Conservation (phyloP, 2,888 invertebrate genomes). For the Ganaspis brasiliensis region DNA sequence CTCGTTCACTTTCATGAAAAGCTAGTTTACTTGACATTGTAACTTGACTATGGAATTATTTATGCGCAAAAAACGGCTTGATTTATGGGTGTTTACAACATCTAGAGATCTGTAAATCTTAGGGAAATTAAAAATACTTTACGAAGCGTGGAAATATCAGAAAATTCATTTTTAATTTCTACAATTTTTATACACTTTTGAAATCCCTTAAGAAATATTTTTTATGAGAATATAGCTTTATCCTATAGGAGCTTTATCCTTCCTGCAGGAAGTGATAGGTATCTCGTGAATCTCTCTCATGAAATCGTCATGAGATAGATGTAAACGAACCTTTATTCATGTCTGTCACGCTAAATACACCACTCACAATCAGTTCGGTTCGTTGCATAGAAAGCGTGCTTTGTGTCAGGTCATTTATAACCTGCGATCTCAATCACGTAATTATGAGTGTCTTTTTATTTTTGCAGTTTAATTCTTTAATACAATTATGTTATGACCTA, state of each 20-base stretch:
- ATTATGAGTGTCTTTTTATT: constrained; percentile 4
- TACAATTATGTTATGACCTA: too few relatives aligned
- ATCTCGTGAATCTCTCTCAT: constrained; percentile 6
- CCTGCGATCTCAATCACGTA: neutral
- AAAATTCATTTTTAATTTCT: too few relatives aligned
- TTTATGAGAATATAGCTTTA: too few relatives aligned
- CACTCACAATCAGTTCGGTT: neutral
- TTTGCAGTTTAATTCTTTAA: neutral
- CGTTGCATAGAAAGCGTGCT: constrained; percentile 26
- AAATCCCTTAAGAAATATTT: too few relatives aligned
- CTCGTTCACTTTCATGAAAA: constrained; percentile 21
- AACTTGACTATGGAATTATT: constrained; percentile 15
- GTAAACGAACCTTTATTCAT: neutral
- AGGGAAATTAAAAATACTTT: too few relatives aligned
- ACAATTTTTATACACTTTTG: too few relatives aligned
- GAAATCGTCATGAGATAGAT: constrained; percentile 9
- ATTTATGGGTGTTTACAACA: too few relatives aligned
- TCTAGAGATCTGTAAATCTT: too few relatives aligned
- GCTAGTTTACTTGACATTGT: constrained; percentile 18
- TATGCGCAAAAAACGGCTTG: neutral
- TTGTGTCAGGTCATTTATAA: neutral
- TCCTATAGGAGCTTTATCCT: too few relatives aligned
- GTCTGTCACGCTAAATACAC: constrained; percentile 11
- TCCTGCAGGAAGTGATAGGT: constrained; percentile 16
- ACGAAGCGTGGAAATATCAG: too few relatives aligned